These are phyloP conservation scores for Poecilia velifera DNA, from an alignment of 2,797 vertebrate genomes.

Conservation along the genomic window DNA sequence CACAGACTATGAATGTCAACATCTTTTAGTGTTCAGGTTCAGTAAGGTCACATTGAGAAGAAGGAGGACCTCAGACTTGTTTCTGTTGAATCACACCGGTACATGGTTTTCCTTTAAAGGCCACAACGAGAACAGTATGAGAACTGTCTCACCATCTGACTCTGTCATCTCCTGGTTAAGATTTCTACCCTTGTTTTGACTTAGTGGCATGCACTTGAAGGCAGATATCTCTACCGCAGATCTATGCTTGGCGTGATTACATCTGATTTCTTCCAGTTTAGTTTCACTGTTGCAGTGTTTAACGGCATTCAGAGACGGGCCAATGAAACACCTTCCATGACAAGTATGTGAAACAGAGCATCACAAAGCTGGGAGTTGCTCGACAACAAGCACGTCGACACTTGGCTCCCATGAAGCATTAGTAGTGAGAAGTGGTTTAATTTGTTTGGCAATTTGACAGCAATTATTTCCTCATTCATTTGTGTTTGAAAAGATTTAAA, in stretches of 20 bases:
- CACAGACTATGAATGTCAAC: not conserved
- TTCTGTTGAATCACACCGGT: constrained; percentile 8
- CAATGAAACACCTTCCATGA: constrained; percentile 3
- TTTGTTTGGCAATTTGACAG: not conserved
- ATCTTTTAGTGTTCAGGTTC: not conserved
- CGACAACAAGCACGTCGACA: not conserved
- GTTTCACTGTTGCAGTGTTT: not conserved
- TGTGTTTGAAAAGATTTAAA: too few species aligned
- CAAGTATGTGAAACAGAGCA: not conserved
- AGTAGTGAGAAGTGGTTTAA: not conserved
- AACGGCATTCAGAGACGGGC: not conserved
- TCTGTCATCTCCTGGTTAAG: constrained; percentile 30
- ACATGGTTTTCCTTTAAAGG: constrained; percentile 29
- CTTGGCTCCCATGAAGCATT: not conserved
- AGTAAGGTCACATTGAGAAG: not conserved
- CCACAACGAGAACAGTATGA: constrained; percentile 13
- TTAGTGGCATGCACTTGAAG: constrained; percentile 28
- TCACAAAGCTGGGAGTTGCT: not conserved
- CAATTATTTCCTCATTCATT: not conserved
- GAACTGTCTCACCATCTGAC: constrained; percentile 20
- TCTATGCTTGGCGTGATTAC: constrained; percentile 26
- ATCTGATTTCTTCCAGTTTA: constrained; percentile 24
- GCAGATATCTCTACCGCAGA: constrained; percentile 15
- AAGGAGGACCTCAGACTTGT: not conserved
- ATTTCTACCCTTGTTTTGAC: constrained; percentile 32